Evolutionary conservation across 2,888 invertebrate species (phyloP).

Genomic region (Shargacucullia verbasci): DNA sequence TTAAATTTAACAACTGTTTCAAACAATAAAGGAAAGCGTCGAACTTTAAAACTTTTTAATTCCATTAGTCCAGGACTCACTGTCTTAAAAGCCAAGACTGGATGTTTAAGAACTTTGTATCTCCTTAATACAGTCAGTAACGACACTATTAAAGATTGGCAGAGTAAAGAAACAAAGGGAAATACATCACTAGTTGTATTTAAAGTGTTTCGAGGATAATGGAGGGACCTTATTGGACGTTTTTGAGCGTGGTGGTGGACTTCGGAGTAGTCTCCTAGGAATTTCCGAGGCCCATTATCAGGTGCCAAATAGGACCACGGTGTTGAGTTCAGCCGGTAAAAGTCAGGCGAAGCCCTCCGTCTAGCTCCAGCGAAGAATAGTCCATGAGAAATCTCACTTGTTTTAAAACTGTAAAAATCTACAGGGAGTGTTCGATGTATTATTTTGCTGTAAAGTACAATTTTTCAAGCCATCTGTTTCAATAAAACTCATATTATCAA

Average conservation of each 20-base stretch:
- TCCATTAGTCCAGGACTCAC: slow-evolving; percentile 39
- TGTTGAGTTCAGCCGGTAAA: too few species aligned
- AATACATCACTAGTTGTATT: slow-evolving; percentile 18
- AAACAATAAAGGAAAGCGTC: slow-evolving; percentile 39
- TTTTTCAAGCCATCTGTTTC: slow-evolving; percentile 63
- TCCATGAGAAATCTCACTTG: too few species aligned
- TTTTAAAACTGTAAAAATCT: too few species aligned
- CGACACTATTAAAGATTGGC: slow-evolving; percentile 30
- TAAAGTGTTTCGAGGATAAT: slow-evolving; percentile 8
- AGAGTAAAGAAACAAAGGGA: slow-evolving; percentile 9
- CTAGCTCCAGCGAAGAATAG: too few species aligned
- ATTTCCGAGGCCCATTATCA: too few species aligned
- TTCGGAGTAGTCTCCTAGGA: too few species aligned
- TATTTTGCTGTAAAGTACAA: slow-evolving; percentile 46
- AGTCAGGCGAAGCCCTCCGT: too few species aligned
- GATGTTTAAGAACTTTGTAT: slow-evolving; percentile 47
- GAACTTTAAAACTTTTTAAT: slow-evolving; percentile 47
- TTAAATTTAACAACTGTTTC: slow-evolving; percentile 35
- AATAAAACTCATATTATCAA: slow-evolving; percentile 73
- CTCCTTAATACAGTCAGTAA: slow-evolving; percentile 27
- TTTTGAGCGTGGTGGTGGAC: too few species aligned
- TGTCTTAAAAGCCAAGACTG: slow-evolving; percentile 30
- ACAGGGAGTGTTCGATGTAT: slow-evolving; percentile 16
- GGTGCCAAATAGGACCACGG: too few species aligned
- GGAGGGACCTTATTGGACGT: too few species aligned